phyloP scores from a whole-genome alignment of 2,797 vertebrate species.

The Manis pentadactyla region DNA sequence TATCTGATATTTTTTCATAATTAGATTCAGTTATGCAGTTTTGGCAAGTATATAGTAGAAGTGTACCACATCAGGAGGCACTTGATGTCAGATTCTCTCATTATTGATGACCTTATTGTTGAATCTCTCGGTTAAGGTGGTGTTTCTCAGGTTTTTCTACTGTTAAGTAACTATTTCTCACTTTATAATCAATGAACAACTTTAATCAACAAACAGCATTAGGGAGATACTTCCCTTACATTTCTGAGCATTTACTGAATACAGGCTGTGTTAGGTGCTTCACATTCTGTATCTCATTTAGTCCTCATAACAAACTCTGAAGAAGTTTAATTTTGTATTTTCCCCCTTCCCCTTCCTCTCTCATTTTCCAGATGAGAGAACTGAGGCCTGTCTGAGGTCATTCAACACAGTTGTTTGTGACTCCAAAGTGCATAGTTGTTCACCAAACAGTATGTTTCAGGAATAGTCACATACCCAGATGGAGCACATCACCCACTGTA shows the following conservation, averaged over 20 bases:
- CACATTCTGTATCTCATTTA: not conserved
- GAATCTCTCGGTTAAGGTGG: slow-evolving; percentile 17
- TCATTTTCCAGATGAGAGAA: not conserved
- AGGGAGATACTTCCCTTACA: not conserved
- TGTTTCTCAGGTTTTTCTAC: slow-evolving; percentile 9
- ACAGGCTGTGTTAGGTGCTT: not conserved
- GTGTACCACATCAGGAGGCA: not conserved
- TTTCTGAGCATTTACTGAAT: slow-evolving; percentile 23
- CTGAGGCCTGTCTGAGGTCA: not conserved
- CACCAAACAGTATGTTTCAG: not conserved
- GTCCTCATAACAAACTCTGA: not conserved
- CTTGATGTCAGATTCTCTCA: not conserved
- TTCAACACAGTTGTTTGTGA: not conserved
- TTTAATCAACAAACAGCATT: slow-evolving; percentile 45
- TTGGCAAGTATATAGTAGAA: not conserved
- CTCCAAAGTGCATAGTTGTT: not conserved
- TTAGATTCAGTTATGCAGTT: slow-evolving; percentile 7
- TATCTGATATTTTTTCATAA: not conserved
- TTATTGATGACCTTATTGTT: not conserved
- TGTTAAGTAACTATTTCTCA: not conserved
- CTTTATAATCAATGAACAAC: slow-evolving; percentile 17
- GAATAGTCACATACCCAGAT: not conserved
- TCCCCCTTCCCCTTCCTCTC: not conserved
- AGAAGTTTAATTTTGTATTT: not conserved
- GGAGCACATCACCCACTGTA: not conserved